Base-by-base conservation (phyloP, 37 sponge, comb jelly and placozoan species). In the Oscarella lobularis region DNA sequence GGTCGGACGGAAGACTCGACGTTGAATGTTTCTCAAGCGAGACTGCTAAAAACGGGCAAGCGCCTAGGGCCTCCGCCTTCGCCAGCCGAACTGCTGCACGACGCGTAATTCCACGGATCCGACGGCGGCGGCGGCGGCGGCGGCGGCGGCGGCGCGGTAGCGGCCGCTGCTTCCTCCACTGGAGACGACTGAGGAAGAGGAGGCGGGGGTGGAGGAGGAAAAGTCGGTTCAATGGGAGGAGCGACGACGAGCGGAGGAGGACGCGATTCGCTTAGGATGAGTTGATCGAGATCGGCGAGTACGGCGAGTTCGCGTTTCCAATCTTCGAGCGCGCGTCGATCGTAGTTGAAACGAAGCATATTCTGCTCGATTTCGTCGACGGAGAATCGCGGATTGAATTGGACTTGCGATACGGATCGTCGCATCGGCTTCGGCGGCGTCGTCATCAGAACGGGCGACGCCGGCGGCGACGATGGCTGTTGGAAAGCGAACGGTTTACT, bases 281-380 rank as follows among this genome's bases (percentile, higher is more conserved):
- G 60, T 20, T 20, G 60, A 20, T 20, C 60, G 14, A 48, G 60
- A 48, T 9, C 60, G 9, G 9, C 60, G 20, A 20, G 9, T 27
- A 48, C 14, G 20, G 60, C 60, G 14, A 48, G 9, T 20, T 48
- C 60, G 14, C 20, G 60, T 48, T 20, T 9, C 9, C 20, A 48
- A 27, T 20, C 60, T 9, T 48, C 60, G 14, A 48, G 20, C 60
- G 60, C 9, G 60, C 60, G 60, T 27, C 60, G 20, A 20, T 48
- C 60, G 60, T 48, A 48, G 60, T 48, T 48, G 20, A 27, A 48
- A 9, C 60, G 60, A 9, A 20, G 9, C 60, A 48, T 48, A 20
- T 48, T 48, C 60, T 48, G 60, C 60, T 48, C 60, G 60, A 48
- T 48, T 48, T 48, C 60, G 60, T 48, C 20, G 60, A 48, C 60